Base-by-base conservation (phyloP, 2,888 invertebrate genomes). In the Agrochola litura region DNA sequence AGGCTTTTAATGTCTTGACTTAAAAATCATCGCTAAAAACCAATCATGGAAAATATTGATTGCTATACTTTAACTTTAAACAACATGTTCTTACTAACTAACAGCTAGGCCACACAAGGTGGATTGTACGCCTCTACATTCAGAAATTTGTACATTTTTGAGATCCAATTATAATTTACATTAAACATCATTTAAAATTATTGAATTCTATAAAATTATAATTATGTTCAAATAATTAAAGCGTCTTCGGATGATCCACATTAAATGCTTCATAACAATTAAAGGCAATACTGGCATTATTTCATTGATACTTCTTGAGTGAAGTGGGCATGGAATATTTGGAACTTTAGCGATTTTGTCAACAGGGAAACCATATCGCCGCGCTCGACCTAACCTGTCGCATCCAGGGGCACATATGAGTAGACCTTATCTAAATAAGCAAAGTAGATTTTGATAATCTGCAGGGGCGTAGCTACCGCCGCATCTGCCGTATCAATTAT, bases 11-110 rank as follows among this genome's bases (percentile, higher is more conserved):
- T 95, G 91, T 92, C 88, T 93, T 86, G 87, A 90, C 86, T 90
- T 87, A 85, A 92, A 92, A 94, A 94, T 94, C 92, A 94, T 92
- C 88, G 88, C 91, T 92, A 92, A 93, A 94, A 93, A 93, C 89
- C 88, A 92, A 92, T 93, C 16, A 76, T 83, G 91, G 91, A 93
- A 95, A 94, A 95, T 94, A 95, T 93, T 92, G 88, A 92, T 94
- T 91, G 90, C 91, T 93, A 90, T 92, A 90, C 54, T 90, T 89
- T 85, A 93, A 90, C 54, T 90, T 89, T 85, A 93, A 46, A 92
- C 91, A 93, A 93, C 90, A 91, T 92, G 89, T 92, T 91, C 92
- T 94, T 94, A 95, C 86, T 84, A 87, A 84, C 92, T 94, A 95
- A 90, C 82, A 91, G 92, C 93, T 92, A 88, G 92, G 91, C 93